Evolutionary conservation across 2,113 vertebrate genomes (phyloP), one percentile per base, ranked within the genome.

Genomic region (Lophochroa leadbeateri): DNA sequence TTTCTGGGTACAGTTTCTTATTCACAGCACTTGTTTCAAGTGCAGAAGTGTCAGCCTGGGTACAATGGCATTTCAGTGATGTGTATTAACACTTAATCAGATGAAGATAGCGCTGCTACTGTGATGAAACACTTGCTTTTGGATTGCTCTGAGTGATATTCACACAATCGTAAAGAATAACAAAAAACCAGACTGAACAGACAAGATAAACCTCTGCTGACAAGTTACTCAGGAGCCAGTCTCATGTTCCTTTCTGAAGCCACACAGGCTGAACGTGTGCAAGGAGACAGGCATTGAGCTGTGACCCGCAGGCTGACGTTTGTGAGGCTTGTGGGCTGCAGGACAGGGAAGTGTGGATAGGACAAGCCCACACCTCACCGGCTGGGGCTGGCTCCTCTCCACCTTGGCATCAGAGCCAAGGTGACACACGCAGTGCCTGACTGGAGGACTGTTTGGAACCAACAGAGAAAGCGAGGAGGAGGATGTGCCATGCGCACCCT

Each of bases 251-350:
- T 7, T 63, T 53, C 76, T n/a, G 52, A 71, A 76, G 21, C 33
- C 0, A 0, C 15, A 13, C 0, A 4, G 24, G 53, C 70, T 68
- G 50, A 47, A 23, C 2, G 1, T 25, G 43, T 8, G 10, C 69
- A 49, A 49, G 27, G 37, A 79, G 27, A 80, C 20, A 29, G 41
- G 33, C 27, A 14, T 9, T 1, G 4, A 46, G 68, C 72, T 72
- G 49, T 15, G 44, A 58, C 39, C 41, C 0, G 0, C 2, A 2
- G 28, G 46, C 37, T 89, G 52, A 61, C 1, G 0, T n/a, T 27
- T n/a, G 21, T 20, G 44, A 71, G 47, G 35, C 31, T 5, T 0
- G 1, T 33, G 55, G 65, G 83, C 49, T 78, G 78, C 18, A 28
- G 82, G 58, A 41, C 10, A 27, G 28, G 77, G 35, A 53, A 29